phyloP scores from a whole-genome alignment of 2,113 vertebrate species.

The Oreochromis niloticus region DNA sequence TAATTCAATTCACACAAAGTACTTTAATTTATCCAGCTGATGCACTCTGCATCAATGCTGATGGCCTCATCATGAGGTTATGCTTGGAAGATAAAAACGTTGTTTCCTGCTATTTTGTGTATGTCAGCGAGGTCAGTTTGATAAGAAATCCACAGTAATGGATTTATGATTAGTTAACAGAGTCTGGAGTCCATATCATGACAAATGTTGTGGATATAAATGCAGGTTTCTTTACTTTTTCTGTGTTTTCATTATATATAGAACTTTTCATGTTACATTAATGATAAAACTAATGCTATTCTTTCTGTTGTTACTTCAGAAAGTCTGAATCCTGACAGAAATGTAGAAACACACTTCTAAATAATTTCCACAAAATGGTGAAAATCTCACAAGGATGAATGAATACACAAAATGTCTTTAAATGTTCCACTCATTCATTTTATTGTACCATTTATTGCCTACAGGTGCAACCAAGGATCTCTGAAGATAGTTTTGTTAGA shows the following conservation, averaged over 20 bases:
- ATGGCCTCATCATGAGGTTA: background rate
- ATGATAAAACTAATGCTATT: background rate
- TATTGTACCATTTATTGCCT: background rate
- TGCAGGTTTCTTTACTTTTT: background rate
- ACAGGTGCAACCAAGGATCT: background rate
- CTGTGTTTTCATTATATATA: background rate
- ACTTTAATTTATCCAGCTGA: background rate
- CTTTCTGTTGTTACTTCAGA: background rate
- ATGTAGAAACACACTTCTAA: background rate
- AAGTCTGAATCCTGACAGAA: background rate
- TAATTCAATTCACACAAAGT: background rate
- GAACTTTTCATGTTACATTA: background rate
- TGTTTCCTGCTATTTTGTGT: background rate
- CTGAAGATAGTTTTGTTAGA: background rate
- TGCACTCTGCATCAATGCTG: background rate
- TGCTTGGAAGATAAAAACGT: background rate
- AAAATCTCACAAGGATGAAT: background rate
- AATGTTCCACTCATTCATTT: slow-evolving; percentile 1
- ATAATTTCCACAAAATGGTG: background rate
- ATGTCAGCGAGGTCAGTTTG: background rate
- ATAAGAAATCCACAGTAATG: background rate
- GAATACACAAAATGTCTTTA: background rate
- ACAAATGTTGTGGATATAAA: background rate
- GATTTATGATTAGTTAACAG: background rate
- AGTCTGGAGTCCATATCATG: background rate